These are phyloP conservation scores for Muricea muricata DNA, from an alignment of 92 coral and sea anemone species.

Conservation along the genomic window DNA sequence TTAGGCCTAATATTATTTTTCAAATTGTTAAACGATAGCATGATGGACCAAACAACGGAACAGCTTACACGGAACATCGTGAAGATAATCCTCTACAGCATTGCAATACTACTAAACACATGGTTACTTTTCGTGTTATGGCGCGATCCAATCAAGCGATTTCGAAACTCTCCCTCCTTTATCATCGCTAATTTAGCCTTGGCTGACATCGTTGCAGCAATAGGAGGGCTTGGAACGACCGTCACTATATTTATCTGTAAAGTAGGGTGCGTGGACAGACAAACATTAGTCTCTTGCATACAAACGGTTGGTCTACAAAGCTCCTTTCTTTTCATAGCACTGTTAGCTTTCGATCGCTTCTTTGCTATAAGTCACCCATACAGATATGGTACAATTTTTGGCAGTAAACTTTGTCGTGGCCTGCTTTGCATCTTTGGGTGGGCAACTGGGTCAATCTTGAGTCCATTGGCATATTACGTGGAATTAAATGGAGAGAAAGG, in stretches of 20 bases:
- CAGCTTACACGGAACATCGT: slow-evolving; percentile 2
- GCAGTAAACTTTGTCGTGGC: neutral
- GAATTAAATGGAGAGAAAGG: neutral
- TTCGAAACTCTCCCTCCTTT: slow-evolving; percentile 9
- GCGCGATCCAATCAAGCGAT: slow-evolving; percentile 11
- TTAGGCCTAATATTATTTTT: no score
- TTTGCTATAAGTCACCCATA: slow-evolving; percentile 17
- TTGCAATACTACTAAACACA: neutral
- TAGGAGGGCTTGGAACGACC: neutral
- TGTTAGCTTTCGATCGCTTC: slow-evolving; percentile 19
- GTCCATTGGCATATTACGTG: neutral
- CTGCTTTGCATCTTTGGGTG: neutral
- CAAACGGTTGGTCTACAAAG: neutral
- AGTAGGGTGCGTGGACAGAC: neutral
- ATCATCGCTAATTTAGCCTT: slow-evolving; percentile 30
- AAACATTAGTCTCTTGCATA: neutral
- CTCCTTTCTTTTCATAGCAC: neutral
- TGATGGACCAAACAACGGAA: neutral
- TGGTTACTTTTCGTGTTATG: slow-evolving; percentile 6
- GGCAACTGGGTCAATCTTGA: neutral
- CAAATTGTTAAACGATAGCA: no score
- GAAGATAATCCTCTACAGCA: neutral
- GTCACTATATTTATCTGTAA: neutral
- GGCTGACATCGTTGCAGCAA: slow-evolving; percentile 20
- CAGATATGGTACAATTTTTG: neutral